phyloP scores from a whole-genome alignment of 92 coral and sea anemone genomes.

The Porites divaricata region DNA sequence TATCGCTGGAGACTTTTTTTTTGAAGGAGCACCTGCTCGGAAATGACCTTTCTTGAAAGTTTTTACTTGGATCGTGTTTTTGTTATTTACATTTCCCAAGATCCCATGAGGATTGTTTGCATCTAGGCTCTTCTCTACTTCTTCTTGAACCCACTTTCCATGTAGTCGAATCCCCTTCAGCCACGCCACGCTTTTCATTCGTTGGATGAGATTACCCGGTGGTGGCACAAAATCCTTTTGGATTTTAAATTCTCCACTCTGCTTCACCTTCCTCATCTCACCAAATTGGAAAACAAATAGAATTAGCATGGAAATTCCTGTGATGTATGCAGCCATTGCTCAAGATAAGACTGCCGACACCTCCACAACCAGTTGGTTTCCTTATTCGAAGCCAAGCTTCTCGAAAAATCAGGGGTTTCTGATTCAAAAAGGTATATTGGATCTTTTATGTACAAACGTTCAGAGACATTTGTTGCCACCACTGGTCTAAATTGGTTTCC shows the following conservation, averaged over 20 bases:
- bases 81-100: background rate
- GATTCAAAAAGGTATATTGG: background rate
- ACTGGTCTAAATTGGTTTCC: conserved; percentile 22
- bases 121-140: background rate
- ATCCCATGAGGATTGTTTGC: background rate
- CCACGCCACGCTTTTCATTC: background rate
- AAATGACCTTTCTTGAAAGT: background rate
- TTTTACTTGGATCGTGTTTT: background rate
- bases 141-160: conserved; percentile 3
- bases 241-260: background rate
- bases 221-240: conserved; percentile 14
- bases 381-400: background rate
- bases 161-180: background rate
- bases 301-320: background rate
- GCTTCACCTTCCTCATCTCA: conserved; percentile 5
- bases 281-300: conserved; percentile 26
- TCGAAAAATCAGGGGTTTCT: background rate
- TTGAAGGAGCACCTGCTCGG: background rate
- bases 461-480: conserved; percentile 9
- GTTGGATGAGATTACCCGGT: background rate
- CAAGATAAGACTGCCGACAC: background rate
- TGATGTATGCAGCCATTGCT: conserved; percentile 18
- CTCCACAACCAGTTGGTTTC: background rate
- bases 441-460: background rate
- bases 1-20: background rate